phyloP scores from a whole-genome alignment of 2,888 invertebrate species.

The Pristionchus fissidentatus region DNA sequence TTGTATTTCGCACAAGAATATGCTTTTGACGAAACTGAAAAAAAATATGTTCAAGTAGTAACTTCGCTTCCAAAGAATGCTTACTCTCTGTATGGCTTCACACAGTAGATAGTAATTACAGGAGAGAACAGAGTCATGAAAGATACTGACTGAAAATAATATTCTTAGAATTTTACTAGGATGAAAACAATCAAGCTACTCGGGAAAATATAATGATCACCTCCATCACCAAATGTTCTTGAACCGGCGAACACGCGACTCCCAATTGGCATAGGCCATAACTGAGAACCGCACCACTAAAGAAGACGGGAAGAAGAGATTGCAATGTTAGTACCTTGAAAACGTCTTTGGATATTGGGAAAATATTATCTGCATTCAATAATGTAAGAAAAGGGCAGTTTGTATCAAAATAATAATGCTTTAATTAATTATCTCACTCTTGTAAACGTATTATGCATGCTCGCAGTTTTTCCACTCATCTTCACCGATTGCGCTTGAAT shows the following conservation, averaged over 20 bases:
- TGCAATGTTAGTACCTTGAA: background rate
- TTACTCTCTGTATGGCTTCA: background rate
- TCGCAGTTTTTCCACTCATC: slow-evolving; percentile 5
- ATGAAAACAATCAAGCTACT: background rate
- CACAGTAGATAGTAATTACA: background rate
- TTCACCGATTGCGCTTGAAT: background rate
- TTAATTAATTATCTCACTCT: background rate
- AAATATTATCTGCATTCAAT: too few relatives aligned
- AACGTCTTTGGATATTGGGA: too few relatives aligned
- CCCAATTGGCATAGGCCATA: background rate
- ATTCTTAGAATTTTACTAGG: background rate
- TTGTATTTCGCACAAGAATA: too few relatives aligned
- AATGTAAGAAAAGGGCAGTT: too few relatives aligned
- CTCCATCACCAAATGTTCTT: background rate
- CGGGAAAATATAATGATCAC: background rate
- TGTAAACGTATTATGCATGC: slow-evolving; percentile 20
- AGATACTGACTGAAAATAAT: background rate
- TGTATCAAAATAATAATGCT: background rate
- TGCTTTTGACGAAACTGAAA: too few relatives aligned
- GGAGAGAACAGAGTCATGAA: background rate
- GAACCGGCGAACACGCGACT: background rate
- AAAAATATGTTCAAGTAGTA: too few relatives aligned
- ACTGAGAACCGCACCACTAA: background rate
- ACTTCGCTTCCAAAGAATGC: too few relatives aligned
- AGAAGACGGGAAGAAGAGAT: background rate